Percentiles rank a stretch among this genome's conserved stretches.
phyloP scores from a whole-genome alignment of 1,140 invertebrate genomes.

The Polypedilum pembai region DNA sequence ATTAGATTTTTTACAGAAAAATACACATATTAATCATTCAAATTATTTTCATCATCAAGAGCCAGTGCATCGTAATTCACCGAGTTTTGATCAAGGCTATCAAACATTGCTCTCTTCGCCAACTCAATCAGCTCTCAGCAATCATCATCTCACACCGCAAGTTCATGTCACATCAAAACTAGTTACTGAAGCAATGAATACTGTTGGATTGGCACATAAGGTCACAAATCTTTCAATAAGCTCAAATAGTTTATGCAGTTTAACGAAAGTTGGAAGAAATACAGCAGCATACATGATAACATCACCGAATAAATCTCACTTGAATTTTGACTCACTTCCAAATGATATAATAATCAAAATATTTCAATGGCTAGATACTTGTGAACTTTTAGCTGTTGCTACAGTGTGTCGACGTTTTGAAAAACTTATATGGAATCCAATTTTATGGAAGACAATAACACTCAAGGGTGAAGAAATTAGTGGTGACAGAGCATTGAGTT shows the following conservation, averaged over 20 bases:
- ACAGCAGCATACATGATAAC: slow-evolving; percentile 30
- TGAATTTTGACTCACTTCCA: slow-evolving; percentile 46
- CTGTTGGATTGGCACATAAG: slow-evolving; percentile 12
- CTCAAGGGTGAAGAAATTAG: slow-evolving; percentile 56
- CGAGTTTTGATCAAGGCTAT: slow-evolving; percentile 65
- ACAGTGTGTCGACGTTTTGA: slow-evolving; percentile 76
- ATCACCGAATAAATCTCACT: slow-evolving; percentile 34
- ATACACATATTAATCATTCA: slow-evolving; percentile 10
- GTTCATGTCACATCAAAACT: slow-evolving; percentile 31
- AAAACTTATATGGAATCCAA: slow-evolving; percentile 70
- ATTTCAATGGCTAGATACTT: slow-evolving; percentile 66
- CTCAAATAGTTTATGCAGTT: not conserved
- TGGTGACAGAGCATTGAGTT: slow-evolving; percentile 61
- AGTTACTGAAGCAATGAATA: slow-evolving; percentile 11
- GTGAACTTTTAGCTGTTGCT: slow-evolving; percentile 68
- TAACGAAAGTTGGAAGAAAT: slow-evolving; percentile 22
- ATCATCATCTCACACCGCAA: slow-evolving; percentile 33
- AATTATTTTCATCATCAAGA: not conserved
- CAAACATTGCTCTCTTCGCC: slow-evolving; percentile 59
- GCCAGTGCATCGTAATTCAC: slow-evolving; percentile 42
- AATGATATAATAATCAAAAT: slow-evolving; percentile 54
- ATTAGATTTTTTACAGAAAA: slow-evolving; percentile 12
- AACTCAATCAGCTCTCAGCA: slow-evolving; percentile 38
- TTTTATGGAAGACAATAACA: slow-evolving; percentile 63
- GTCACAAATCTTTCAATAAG: slow-evolving; percentile 13